Evolutionary conservation across 2,113 vertebrate species (phyloP), one percentile per base, ranked within the genome.

Genomic region (Brachyhypopomus occidentalis): DNA sequence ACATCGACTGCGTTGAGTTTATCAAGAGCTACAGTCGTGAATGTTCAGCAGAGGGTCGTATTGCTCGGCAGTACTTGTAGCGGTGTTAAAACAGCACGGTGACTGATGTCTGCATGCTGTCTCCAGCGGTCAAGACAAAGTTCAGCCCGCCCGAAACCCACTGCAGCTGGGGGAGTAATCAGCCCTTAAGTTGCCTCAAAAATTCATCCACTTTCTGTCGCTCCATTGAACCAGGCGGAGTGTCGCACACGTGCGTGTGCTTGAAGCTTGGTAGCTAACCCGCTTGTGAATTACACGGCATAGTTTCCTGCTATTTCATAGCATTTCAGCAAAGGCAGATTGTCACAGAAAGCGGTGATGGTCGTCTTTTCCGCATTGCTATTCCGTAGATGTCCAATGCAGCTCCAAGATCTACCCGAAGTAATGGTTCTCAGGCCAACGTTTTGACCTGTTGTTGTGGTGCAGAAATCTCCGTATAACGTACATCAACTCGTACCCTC

Each of bases 111-210:
- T 74, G 22, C 38, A 58, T n/a, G 17, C 66, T 14, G 38, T 72
- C 67, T 62, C 66, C 30, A 1, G 64, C 48, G 2, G 25, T 6
- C 17, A 60, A 34, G 76, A 48, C 48, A 59, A 74, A 67, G 19
- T 66, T 79, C 71, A 55, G 62, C 14, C 23, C n/a, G 9, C 36
- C 25, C 6, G 52, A 56, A 64, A 34, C 72, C 71, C 63, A 36
- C 55, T 16, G 63, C 71, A 75, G 63, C 34, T 16, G 8, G 25
- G 72, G 81, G 86, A 84, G 88, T 88, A 89, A 90, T 91, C 88
- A 88, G 86, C 87, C 88, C 82, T 91, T 91, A 89, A 87, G 30
- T 83, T 25, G 2, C 75, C 72, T 92, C 84, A 89, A 90, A 91
- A 91, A 91, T 91, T 91, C 86, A 90, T 88, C 80, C 75, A 72